Percentiles rank a stretch among this genome's conserved stretches.
Evolutionary conservation across 37 sponge, comb jelly and placozoan genomes (phyloP).

Genomic region (Amphimedon queenslandica): DNA sequence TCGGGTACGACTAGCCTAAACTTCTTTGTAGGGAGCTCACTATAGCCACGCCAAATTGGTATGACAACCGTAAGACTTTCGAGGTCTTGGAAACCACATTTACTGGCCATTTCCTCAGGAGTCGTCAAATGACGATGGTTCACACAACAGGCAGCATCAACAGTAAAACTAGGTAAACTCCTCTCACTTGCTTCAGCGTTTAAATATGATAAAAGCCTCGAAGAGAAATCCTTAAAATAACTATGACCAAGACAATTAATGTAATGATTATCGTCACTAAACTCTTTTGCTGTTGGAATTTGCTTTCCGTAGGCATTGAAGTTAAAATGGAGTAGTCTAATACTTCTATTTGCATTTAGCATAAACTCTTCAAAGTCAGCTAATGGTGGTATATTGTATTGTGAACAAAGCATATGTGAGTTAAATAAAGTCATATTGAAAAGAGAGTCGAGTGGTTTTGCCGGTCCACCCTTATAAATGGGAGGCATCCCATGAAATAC

Average conservation of each 20-base stretch:
- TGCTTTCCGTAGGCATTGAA: too few relatives aligned
- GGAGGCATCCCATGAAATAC: neutral
- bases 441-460: slow-evolving; percentile 11
- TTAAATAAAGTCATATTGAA: slow-evolving; percentile 17
- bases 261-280: neutral
- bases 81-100: neutral
- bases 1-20: neutral
- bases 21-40: neutral
- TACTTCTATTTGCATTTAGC: neutral
- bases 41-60: slow-evolving; percentile 39
- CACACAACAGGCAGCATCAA: slow-evolving; percentile 21
- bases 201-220: neutral
- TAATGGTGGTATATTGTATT: neutral
- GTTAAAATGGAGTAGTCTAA: slow-evolving; percentile 31
- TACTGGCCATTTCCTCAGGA: neutral
- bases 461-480: neutral
- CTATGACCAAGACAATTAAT: neutral
- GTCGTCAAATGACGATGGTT: slow-evolving; percentile 7
- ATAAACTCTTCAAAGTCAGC: slow-evolving; percentile 22
- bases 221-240: neutral
- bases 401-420: neutral
- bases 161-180: neutral
- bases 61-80: slow-evolving; percentile 11
- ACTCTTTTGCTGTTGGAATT: neutral
- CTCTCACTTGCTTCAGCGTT: neutral